Percentiles rank a stretch among this genome's conserved stretches.
Conservation (phyloP, 2,888 invertebrate genomes). For the Catocala fraxini region DNA sequence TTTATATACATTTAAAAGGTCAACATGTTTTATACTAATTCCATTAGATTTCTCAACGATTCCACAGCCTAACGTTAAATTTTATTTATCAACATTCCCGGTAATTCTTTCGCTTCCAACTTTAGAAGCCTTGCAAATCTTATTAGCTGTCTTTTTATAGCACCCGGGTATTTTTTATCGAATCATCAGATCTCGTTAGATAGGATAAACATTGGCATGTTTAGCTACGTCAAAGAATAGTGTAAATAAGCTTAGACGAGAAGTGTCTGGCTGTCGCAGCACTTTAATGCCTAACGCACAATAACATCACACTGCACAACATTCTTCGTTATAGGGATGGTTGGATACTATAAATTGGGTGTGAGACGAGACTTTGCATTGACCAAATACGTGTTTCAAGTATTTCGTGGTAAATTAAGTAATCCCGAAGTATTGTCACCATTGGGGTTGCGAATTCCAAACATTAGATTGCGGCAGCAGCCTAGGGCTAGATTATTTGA, state of each 20-base stretch:
- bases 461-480: too few relatives aligned
- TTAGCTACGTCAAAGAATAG: constrained; percentile 28
- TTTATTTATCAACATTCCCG: constrained; percentile 30
- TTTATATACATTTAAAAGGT: too few relatives aligned
- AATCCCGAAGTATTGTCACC: too few relatives aligned
- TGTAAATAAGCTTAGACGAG: constrained; percentile 24
- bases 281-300: constrained; percentile 18
- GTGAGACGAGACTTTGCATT: too few relatives aligned
- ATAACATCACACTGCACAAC: too few relatives aligned
- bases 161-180: constrained; percentile 32
- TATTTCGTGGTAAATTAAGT: too few relatives aligned
- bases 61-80: constrained; percentile 29
- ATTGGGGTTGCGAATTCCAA: too few relatives aligned
- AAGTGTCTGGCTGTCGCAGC: constrained; percentile 20
- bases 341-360: too few relatives aligned
- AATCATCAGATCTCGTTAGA: constrained; percentile 46
- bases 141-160: constrained; percentile 30
- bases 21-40: too few relatives aligned
- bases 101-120: constrained; percentile 8
- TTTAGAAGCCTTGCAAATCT: constrained; percentile 32
- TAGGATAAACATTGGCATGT: not conserved
- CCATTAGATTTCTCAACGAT: constrained; percentile 1
- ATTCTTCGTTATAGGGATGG: too few relatives aligned
- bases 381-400: too few relatives aligned
- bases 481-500: too few relatives aligned